A percentile compares a stretch with the other conserved stretches of the same genome.
These are phyloP conservation scores for Pelosia muscerda DNA, from an alignment of 2,888 invertebrate species.

Conservation along the genomic window DNA sequence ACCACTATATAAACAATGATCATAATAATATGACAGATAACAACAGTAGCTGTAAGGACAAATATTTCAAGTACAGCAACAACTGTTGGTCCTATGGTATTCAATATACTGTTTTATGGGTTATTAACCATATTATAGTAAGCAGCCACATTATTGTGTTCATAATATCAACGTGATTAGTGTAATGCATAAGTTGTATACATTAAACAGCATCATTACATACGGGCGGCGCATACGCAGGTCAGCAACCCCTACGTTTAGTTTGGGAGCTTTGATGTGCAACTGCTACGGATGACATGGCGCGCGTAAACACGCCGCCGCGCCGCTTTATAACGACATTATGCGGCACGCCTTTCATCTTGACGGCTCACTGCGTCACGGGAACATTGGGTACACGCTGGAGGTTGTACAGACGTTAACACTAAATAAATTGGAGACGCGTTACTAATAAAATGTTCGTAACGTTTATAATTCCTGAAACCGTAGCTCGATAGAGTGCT, in stretches of 20 bases:
- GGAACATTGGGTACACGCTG: neutral
- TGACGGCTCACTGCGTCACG: slow-evolving; percentile 23
- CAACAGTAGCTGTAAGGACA: too few species aligned
- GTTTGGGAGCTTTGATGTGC: slow-evolving; percentile 35
- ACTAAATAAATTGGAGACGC: slow-evolving; percentile 13
- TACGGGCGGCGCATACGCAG: slow-evolving; percentile 11
- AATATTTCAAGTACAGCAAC: too few species aligned
- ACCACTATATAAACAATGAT: neutral
- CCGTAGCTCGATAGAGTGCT: neutral
- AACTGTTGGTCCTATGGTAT: neutral
- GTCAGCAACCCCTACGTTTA: slow-evolving; percentile 8
- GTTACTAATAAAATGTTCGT: neutral
- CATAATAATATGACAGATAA: too few species aligned
- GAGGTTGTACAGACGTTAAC: slow-evolving; percentile 14
- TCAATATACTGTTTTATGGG: neutral
- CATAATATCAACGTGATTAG: neutral
- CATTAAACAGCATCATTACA: neutral
- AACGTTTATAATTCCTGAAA: neutral
- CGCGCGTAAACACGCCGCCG: slow-evolving; percentile 37
- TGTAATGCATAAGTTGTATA: neutral
- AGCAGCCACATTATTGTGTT: too few species aligned
- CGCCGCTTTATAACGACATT: slow-evolving; percentile 36
- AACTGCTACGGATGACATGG: slow-evolving; percentile 33
- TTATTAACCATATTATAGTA: neutral
- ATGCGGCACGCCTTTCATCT: slow-evolving; percentile 42